These are phyloP conservation scores for Volucella inanis DNA, from an alignment of 2,888 invertebrate species.

Conservation along the genomic window DNA sequence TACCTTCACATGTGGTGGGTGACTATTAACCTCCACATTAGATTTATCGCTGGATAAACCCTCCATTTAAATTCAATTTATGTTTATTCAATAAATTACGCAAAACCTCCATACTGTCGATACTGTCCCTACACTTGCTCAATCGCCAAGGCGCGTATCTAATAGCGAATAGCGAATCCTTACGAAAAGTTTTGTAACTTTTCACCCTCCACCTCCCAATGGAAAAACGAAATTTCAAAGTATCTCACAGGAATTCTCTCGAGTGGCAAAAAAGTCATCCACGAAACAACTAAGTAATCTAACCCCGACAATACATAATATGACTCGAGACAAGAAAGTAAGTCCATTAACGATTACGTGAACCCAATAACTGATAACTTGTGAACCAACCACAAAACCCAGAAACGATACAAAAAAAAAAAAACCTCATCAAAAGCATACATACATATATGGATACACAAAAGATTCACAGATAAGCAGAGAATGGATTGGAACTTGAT, in stretches of 20 bases:
- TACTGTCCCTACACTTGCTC: not conserved
- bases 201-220: not conserved
- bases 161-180: too few relatives aligned
- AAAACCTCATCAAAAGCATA: slow-evolving; percentile 44
- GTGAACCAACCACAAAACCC: not conserved
- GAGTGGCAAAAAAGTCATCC: slow-evolving; percentile 48
- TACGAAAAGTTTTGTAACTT: too few relatives aligned
- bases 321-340: slow-evolving; percentile 55
- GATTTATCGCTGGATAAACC: slow-evolving; percentile 52
- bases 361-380: slow-evolving; percentile 70
- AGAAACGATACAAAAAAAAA: not conserved
- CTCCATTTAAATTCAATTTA: slow-evolving; percentile 68
- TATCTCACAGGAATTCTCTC: slow-evolving; percentile 41
- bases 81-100: slow-evolving; percentile 58
- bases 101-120: slow-evolving; percentile 14
- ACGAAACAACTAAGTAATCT: slow-evolving; percentile 2
- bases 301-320: slow-evolving; percentile 20
- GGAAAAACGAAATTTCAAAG: slow-evolving; percentile 53
- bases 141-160: not conserved
- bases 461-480: slow-evolving; percentile 47
- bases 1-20: slow-evolving; percentile 14
- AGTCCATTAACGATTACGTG: slow-evolving; percentile 72
- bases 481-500: slow-evolving; percentile 66
- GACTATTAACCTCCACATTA: not conserved
- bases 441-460: not conserved